A percentile compares a stretch with the other conserved stretches of the same genome.
Evolutionary conservation across 2,888 invertebrate species (phyloP).

Genomic region (Calameuta filiformis): DNA sequence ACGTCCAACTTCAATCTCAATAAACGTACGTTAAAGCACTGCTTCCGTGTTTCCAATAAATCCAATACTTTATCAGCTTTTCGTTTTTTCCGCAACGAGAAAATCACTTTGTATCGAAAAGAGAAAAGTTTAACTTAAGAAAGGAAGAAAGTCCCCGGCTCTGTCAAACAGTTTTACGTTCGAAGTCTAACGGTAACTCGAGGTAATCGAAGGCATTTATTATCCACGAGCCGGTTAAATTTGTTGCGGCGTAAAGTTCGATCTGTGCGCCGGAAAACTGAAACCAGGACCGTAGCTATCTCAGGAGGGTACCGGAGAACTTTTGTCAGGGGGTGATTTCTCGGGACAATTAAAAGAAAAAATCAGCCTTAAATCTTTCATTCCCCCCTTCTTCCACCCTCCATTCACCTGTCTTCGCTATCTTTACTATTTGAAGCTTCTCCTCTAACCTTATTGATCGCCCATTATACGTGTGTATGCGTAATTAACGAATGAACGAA

Average conservation of each 20-base stretch:
- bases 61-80: neutral
- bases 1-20: neutral
- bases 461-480: neutral
- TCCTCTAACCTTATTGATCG: neutral
- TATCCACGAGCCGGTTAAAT: neutral
- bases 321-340: no score
- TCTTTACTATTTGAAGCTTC: neutral
- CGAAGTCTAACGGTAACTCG: neutral
- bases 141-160: neutral
- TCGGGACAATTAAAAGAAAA: no score
- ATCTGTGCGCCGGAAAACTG: neutral
- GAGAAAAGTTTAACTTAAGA: neutral
- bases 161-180: neutral
- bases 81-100: neutral
- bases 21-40: neutral
- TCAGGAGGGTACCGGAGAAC: neutral
- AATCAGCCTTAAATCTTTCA: neutral
- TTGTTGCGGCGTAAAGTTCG: neutral
- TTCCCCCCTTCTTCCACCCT: no score
- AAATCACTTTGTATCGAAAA: neutral
- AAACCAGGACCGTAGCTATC: neutral
- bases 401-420: neutral
- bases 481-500: neutral
- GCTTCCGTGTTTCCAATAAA: neutral
- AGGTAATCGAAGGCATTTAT: neutral